Evolutionary conservation across 92 coral and sea anemone genomes (phyloP), one percentile per base, ranked within the genome.

Genomic region (Epizoanthus rinbou): DNA sequence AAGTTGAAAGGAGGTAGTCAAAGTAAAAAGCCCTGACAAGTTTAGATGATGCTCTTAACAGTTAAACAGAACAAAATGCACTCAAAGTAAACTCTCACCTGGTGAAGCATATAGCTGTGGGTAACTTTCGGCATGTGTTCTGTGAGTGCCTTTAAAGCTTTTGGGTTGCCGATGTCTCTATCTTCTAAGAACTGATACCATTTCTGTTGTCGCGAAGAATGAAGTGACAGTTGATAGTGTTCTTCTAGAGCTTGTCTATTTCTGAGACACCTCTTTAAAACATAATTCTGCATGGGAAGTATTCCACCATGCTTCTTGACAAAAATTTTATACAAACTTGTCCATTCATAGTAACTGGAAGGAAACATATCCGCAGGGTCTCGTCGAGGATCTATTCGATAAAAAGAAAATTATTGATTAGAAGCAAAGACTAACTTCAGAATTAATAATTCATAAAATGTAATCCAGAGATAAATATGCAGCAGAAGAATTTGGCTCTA

Each of bases 61-160:
- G 58, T 18, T 28, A 25, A 19, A 24, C 11, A 19, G 3, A 16
- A 9, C 35, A 60, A 17, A 17, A 35, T 35, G 5, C 13, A 28
- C 22, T 52, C 13, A 25, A 43, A 47, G 21, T 6, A 50, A 16
- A 2, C 35, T 24, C 73, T 45, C 85, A 97, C 99, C 97, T 92
- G 97, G 82, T 97, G 99, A 23, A 97, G 86, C 99, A 97, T 97
- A 67, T 97, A 97, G 88, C 98, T 97, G 79, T 97, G 99, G n/a
- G 99, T 97, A 47, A 95, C 98, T 69, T 94, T 96, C 43, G 97
- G 97, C 99, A 97, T 97, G 86, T 97, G 99, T 66, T 97, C 99
- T 65, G 99, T 97, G 56, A 97, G 81, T 39, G 99, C 99, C 73
- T 97, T 97, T 52, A 97, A 90, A 57, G 98, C 98, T 82, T 97